These are phyloP conservation scores for Pyrrhosoma nymphula DNA, from an alignment of 2,888 invertebrate species.

Conservation along the genomic window DNA sequence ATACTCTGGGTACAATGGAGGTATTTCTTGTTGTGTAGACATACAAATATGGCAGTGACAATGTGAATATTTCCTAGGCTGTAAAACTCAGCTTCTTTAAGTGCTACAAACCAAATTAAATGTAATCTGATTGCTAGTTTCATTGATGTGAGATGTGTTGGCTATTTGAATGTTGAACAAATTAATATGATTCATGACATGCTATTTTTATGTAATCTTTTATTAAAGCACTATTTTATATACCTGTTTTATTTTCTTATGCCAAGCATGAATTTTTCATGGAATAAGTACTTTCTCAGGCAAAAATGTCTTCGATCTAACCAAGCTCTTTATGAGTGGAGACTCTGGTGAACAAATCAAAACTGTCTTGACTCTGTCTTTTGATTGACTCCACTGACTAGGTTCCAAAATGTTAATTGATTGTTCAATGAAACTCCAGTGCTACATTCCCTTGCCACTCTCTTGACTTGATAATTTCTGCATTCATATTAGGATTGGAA, in stretches of 20 bases:
- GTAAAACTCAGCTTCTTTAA: slow-evolving; percentile 6
- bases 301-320: too few species aligned
- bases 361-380: too few species aligned
- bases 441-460: too few species aligned
- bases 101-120: neutral
- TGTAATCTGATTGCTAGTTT: slow-evolving; percentile 22
- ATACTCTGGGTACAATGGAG: neutral
- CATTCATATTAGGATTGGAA: too few species aligned
- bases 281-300: too few species aligned
- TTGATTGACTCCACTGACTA: too few species aligned
- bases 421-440: too few species aligned
- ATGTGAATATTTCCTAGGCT: slow-evolving; percentile 28
- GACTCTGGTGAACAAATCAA: too few species aligned
- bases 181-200: neutral
- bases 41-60: slow-evolving; percentile 27
- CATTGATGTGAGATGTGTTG: slow-evolving; percentile 30
- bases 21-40: neutral
- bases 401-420: too few species aligned
- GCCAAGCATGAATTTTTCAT: neutral
- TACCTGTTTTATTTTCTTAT: neutral
- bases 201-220: slow-evolving; percentile 39
- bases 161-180: slow-evolving; percentile 24
- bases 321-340: too few species aligned
- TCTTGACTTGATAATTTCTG: too few species aligned
- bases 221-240: slow-evolving; percentile 39